Evolutionary conservation across 2,888 invertebrate species (phyloP), one percentile per base, ranked within the genome.

Genomic region (Noctuana brunneofusca): DNA sequence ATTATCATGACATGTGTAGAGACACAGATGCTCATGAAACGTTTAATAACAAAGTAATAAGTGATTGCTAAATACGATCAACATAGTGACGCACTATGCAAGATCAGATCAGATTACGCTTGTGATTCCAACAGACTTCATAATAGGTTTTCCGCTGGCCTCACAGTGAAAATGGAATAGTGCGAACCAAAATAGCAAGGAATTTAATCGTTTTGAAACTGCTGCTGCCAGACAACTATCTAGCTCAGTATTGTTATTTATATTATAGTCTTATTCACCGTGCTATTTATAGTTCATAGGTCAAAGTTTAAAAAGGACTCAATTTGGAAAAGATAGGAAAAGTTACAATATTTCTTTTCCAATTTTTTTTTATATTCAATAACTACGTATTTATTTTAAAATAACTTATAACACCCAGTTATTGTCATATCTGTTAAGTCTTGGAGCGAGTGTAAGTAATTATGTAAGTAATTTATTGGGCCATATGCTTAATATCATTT

Each of bases 401-500:
- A 53, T 53, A 50, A 59, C 53, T 59, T 59, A 59, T 59, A 43
- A 53, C 18, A 18, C 43, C 30, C 46, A 43, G 59, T 43, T 54
- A 55, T 55, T 38, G 55, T 46, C 14, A 62, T 27, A 62, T 62
- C 54, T 54, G 55, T 54, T 55, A 49, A 55, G 55, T 38, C 60
- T 60, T 55, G 54, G 55, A 54, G 27, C 60, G 48, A 49, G 55
- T 62, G 55, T 62, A 55, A 62, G 62, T 62, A 62, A 62, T 62
- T 62, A 55, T 62, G 59, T 53, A 62, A 49, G 55, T 62, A 49
- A 62, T 62, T 62, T 62, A 55, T 55, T 24, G 55, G 48, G 62
- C 38, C 62, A 49, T 62, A 62, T 62, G 62, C 49, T 55, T 46
- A 55, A 55, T 62, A 62, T 79, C 81, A 82, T 86, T 84, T 82